Percentiles rank a stretch among this genome's conserved stretches.
Conservation (phyloP, 2,888 invertebrate genomes). For the Gisinianus flammeolus region DNA sequence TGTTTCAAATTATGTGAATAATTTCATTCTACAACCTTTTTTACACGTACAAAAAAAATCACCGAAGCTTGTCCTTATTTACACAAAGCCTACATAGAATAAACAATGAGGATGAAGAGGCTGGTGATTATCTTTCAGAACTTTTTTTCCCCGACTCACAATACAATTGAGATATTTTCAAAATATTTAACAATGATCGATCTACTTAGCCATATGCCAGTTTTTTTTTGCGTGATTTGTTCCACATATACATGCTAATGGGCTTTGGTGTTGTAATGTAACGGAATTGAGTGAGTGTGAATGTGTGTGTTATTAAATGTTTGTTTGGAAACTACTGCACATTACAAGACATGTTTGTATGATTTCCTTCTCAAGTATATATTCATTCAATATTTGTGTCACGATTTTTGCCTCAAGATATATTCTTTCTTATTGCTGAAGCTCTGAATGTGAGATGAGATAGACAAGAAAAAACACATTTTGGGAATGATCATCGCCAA, state of each 20-base stretch:
- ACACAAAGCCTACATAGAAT: not conserved
- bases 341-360: not conserved
- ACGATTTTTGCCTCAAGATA: not conserved
- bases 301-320: constrained; percentile 10
- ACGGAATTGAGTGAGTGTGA: constrained; percentile 4
- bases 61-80: not conserved
- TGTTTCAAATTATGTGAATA: too few relatives aligned
- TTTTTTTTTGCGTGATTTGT: not conserved
- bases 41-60: not conserved
- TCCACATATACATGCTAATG: not conserved
- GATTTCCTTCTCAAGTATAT: not conserved
- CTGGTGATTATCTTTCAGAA: too few relatives aligned
- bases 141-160: too few relatives aligned
- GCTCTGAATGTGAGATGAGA: too few relatives aligned
- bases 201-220: not conserved
- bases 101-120: not conserved
- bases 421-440: not conserved
- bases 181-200: not conserved
- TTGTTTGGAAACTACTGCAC: not conserved
- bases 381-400: not conserved
- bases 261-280: not conserved
- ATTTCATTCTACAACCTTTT: too few relatives aligned
- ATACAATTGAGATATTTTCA: not conserved
- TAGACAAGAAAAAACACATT: too few relatives aligned
- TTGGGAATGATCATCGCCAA: too few relatives aligned